Percentiles rank a stretch among this genome's conserved stretches.
phyloP scores from a whole-genome alignment of 2,113 vertebrate genomes.

The Proteles cristata region DNA sequence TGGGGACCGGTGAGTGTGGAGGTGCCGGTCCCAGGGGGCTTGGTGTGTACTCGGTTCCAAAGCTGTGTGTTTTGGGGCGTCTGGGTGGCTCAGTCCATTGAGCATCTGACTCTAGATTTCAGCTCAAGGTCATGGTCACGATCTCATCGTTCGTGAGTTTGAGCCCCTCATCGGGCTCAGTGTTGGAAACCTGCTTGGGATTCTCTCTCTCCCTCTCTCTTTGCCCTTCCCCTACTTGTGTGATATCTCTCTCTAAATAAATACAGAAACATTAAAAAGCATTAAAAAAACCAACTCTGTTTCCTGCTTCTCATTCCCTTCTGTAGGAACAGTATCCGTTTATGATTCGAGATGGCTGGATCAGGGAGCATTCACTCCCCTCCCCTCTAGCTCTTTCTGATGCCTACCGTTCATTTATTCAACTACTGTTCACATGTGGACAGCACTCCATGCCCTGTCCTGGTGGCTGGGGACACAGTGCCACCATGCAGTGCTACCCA shows the following conservation, averaged over 20 bases:
- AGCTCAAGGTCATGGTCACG: no score
- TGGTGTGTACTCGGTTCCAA: neutral
- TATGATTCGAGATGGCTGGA: neutral
- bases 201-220: no score
- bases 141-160: no score
- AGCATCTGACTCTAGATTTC: no score
- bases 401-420: neutral
- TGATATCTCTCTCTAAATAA: no score
- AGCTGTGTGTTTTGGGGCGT: neutral
- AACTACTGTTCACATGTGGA: neutral
- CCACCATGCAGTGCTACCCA: neutral
- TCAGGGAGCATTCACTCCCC: neutral
- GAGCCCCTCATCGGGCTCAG: no score
- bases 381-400: neutral
- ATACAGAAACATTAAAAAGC: no score
- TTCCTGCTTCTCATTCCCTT: neutral
- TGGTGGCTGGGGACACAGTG: neutral
- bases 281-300: neutral
- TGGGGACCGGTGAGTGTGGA: neutral
- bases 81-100: no score
- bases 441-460: neutral
- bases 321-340: neutral
- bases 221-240: no score
- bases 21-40: accelerated
- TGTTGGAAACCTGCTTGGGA: no score